phyloP scores from a whole-genome alignment of 35 echinoderm and acorn worm species.

The Diadema setosum region DNA sequence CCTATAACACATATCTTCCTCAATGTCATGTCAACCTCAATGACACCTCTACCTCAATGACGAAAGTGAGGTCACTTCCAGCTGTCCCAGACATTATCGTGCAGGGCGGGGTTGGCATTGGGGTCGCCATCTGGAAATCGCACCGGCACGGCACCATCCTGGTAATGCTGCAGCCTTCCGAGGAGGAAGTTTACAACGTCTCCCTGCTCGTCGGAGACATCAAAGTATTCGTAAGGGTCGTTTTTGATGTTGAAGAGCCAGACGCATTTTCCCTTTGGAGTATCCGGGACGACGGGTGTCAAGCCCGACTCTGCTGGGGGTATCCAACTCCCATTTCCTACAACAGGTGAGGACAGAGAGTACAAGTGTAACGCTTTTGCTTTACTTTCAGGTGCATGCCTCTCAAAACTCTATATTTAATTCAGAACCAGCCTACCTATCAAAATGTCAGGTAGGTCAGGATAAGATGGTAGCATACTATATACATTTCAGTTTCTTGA shows the following conservation, averaged over 20 bases:
- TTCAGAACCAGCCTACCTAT: too few relatives aligned
- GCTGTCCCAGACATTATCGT: slow-evolving; percentile 62
- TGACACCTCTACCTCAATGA: too few relatives aligned
- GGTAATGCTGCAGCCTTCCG: slow-evolving; percentile 46
- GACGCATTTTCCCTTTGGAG: slow-evolving; percentile 36
- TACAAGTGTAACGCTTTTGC: too few relatives aligned
- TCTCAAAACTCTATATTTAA: too few relatives aligned
- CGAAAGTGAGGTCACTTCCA: too few relatives aligned
- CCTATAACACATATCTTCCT: too few relatives aligned
- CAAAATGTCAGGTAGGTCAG: too few relatives aligned
- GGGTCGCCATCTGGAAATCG: slow-evolving; percentile 56
- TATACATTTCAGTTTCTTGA: too few relatives aligned
- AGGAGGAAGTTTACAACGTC: slow-evolving; percentile 55
- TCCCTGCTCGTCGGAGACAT: slow-evolving; percentile 40
- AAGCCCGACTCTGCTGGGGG: slow-evolving; percentile 74
- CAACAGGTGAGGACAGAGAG: too few relatives aligned
- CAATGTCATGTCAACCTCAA: too few relatives aligned
- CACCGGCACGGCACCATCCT: slow-evolving; percentile 46
- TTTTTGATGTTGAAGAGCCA: slow-evolving; percentile 84
- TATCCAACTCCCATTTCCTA: slow-evolving; percentile 82
- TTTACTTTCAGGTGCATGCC: too few relatives aligned
- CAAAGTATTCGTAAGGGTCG: slow-evolving; percentile 72
- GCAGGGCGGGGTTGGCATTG: slow-evolving; percentile 55
- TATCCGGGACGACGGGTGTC: slow-evolving; percentile 16
- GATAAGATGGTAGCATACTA: too few relatives aligned